phyloP scores from a whole-genome alignment of 2,797 vertebrate genomes.

The Ctenochaetus hawaiiensis region DNA sequence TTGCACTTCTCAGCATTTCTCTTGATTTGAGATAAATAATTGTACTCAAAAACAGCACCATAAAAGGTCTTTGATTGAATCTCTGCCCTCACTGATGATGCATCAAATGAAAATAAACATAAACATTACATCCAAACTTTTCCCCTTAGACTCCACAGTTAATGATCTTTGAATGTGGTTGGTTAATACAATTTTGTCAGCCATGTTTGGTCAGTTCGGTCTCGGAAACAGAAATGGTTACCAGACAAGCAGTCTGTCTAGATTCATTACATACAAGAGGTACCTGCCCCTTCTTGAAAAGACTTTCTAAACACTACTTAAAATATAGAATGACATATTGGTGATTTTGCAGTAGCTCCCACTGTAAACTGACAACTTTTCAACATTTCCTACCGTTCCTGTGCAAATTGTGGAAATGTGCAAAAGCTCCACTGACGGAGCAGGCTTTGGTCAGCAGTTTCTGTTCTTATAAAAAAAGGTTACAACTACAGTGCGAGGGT shows the following conservation, averaged over 20 bases:
- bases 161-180: conserved; percentile 2
- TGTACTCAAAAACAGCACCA: neutral
- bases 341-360: neutral
- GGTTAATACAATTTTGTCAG: neutral
- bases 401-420: conserved; percentile 38
- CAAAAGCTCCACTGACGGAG: conserved; percentile 13
- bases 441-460: conserved; percentile 35
- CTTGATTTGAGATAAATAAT: neutral
- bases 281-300: neutral
- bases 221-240: neutral
- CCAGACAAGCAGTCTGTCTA: neutral
- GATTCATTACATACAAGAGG: neutral
- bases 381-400: conserved; percentile 14
- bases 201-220: neutral
- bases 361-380: neutral
- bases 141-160: neutral
- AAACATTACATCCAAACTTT: neutral
- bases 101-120: conserved; percentile 12
- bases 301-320: neutral
- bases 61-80: neutral
- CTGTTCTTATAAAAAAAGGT: neutral
- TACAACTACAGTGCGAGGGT: conserved; percentile 56
- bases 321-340: neutral
- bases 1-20: neutral
- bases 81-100: conserved; percentile 19